Percentiles rank a stretch among this genome's conserved stretches.
These are phyloP conservation scores for Dynastes hyllus DNA, from an alignment of 2,888 invertebrate genomes.

Conservation along the genomic window DNA sequence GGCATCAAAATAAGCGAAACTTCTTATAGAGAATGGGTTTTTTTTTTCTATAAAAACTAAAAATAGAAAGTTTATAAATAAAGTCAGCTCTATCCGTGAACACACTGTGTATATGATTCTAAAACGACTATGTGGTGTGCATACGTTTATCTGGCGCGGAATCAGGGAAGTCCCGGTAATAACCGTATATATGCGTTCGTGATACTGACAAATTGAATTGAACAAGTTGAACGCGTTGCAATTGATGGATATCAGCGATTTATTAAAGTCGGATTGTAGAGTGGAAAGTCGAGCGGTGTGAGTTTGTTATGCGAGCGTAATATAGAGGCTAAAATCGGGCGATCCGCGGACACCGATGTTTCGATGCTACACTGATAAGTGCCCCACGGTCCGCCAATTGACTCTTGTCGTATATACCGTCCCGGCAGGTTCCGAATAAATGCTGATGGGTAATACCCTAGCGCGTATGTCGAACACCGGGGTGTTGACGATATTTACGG, in stretches of 20 bases:
- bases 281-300: slow-evolving; percentile 13
- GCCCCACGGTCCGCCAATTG: slow-evolving; percentile 18
- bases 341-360: background rate
- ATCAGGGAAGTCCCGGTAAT: slow-evolving; percentile 6
- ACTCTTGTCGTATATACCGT: slow-evolving; percentile 7
- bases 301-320: slow-evolving; percentile 1
- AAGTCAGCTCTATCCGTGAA: too few species aligned
- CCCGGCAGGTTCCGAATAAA: slow-evolving; percentile 2
- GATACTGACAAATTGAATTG: slow-evolving; percentile 42
- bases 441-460: background rate
- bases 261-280: slow-evolving; percentile 31
- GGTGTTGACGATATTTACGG: background rate
- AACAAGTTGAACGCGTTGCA: slow-evolving; percentile 35
- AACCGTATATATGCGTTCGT: slow-evolving; percentile 29
- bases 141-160: background rate
- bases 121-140: background rate
- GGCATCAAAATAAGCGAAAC: too few species aligned
- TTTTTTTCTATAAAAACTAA: too few species aligned
- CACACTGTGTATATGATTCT: background rate
- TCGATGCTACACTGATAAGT: slow-evolving; percentile 14
- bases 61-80: too few species aligned
- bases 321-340: background rate
- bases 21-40: too few species aligned
- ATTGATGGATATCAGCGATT: slow-evolving; percentile 43
- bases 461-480: background rate